These are phyloP conservation scores for Salmo trutta DNA, from an alignment of 2,797 vertebrate species.

Conservation along the genomic window DNA sequence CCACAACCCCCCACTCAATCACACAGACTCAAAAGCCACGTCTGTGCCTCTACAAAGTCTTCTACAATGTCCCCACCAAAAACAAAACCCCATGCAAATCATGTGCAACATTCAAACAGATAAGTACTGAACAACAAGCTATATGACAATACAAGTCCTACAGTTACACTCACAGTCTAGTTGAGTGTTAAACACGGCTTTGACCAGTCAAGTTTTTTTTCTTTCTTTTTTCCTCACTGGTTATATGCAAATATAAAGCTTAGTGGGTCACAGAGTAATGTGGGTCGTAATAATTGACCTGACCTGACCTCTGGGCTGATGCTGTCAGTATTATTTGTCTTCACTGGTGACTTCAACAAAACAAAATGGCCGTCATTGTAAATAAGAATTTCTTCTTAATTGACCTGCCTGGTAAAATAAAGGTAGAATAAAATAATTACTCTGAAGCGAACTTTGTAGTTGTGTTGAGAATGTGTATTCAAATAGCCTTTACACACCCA, in stretches of 20 bases:
- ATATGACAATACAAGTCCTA: not conserved
- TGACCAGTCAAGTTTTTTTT: not conserved
- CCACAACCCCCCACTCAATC: conserved; percentile 39
- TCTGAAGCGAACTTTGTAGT: not conserved
- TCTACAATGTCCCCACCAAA: conserved; percentile 31
- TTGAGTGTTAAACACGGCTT: not conserved
- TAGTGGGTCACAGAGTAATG: not conserved
- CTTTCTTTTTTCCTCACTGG: conserved; percentile 37
- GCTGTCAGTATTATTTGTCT: not conserved
- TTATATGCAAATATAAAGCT: not conserved
- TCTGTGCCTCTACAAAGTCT: conserved; percentile 40
- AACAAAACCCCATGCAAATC: conserved; percentile 38
- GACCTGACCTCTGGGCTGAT: conserved; percentile 1
- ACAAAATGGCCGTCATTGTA: not conserved
- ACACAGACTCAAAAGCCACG: conserved; percentile 50
- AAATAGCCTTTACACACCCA: not conserved
- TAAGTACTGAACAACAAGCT: not conserved
- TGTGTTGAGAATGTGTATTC: not conserved
- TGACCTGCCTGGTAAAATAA: not conserved
- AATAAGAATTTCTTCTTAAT: not conserved
- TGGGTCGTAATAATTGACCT: not conserved
- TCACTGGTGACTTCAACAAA: too few species aligned
- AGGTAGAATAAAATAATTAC: not conserved
- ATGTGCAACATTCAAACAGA: not conserved
- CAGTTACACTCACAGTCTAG: not conserved